Evolutionary conservation across 2,888 invertebrate genomes (phyloP), one percentile per base, ranked within the genome.

Genomic region (Litoditis marina): DNA sequence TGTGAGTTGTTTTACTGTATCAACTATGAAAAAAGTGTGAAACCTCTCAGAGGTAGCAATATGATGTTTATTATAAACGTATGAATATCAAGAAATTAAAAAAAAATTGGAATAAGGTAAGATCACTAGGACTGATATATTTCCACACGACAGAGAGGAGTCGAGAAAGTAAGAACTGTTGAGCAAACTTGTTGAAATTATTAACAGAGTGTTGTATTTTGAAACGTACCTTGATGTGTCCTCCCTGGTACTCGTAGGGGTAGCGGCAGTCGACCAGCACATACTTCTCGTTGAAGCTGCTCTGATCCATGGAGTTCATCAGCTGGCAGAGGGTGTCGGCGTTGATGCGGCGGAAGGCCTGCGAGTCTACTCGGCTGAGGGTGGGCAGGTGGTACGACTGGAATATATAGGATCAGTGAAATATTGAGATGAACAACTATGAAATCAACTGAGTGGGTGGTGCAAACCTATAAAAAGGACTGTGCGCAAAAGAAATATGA

Each of bases 181-280:
- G n/a, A 16, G n/a, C n/a, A 11, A 16, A 36, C n/a, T n/a, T n/a
- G n/a, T n/a, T n/a, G n/a, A n/a, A n/a, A n/a, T n/a, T n/a, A 50
- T 27, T 50, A 19, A 7, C 5, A 19, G 28, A 25, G 5, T 56
- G n/a, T 4, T 56, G 19, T 19, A 22, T 56, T n/a, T n/a, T n/a
- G n/a, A n/a, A 22, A 16, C 30, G 2, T n/a, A 60, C 64, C 54
- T 56, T 59, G 13, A 73, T 61, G 47, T 73, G 73, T 22, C 73
- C 73, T 0, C 73, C 73, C 13, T 66, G 25, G 56, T 66, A 73
- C 52, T 73, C 73, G 56, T 63, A 73, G 11, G 73, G 69, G 46
- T 68, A 73, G 11, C 73, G 65, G 31, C 73, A 73, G 62, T 73
- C 73, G 30, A 73, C 56, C 16, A 73, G 22, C 11, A 68, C 44